Evolutionary conservation across 2,888 invertebrate genomes (phyloP).

Genomic region (Camptogramma bilineatum): DNA sequence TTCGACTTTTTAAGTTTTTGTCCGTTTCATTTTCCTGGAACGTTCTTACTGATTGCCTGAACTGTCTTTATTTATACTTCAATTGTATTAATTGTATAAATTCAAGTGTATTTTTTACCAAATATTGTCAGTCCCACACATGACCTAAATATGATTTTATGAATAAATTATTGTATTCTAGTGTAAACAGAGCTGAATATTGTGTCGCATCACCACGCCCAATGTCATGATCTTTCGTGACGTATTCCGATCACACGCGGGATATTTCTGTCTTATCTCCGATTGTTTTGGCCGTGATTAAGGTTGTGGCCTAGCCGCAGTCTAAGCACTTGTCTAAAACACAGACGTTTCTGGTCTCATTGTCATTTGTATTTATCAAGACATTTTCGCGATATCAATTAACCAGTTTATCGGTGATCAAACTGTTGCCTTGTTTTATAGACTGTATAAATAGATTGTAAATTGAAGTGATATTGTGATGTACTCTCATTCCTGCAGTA

Average conservation of each 20-base stretch:
- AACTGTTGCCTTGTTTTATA: too few relatives aligned
- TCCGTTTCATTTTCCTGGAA: neutral
- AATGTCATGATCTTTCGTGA: constrained; percentile 45
- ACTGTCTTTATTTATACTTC: neutral
- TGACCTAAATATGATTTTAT: too few relatives aligned
- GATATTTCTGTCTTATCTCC: constrained; percentile 40
- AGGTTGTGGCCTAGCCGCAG: constrained; percentile 16
- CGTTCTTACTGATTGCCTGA: neutral
- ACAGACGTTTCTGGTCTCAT: constrained; percentile 2
- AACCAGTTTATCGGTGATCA: neutral
- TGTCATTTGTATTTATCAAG: neutral
- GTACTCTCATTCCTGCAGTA: constrained; percentile 30
- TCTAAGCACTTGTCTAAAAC: constrained; percentile 8
- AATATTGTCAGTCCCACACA: too few relatives aligned
- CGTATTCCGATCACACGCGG: constrained; percentile 31
- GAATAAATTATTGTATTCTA: too few relatives aligned
- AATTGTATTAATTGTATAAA: too few relatives aligned
- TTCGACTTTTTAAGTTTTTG: neutral
- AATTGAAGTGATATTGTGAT: constrained; percentile 20
- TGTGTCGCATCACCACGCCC: constrained; percentile 29
- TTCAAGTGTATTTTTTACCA: too few relatives aligned
- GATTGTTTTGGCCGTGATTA: constrained; percentile 39
- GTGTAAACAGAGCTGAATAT: constrained; percentile 31
- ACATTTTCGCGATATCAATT: neutral
- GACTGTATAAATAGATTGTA: neutral